Evolutionary conservation across 2,797 vertebrate genomes (phyloP).

Genomic region (Salarias fasciatus): DNA sequence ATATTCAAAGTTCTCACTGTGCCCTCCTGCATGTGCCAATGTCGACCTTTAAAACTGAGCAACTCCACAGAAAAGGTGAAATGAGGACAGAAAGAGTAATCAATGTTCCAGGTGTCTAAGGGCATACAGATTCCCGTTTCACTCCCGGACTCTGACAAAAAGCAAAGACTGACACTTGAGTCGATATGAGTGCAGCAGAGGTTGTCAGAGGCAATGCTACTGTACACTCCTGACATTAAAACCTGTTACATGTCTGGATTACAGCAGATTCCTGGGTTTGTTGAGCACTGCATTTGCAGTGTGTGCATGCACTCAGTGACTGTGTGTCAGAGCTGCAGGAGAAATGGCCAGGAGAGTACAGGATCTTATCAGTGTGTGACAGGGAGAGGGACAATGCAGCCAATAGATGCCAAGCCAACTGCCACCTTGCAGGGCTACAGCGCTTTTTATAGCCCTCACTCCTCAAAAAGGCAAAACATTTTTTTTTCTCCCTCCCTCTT

Average conservation of each 20-base stretch:
- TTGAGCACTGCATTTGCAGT: constrained; percentile 10
- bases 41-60: constrained; percentile 40
- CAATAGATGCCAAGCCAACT: constrained; percentile 78
- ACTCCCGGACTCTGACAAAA: constrained; percentile 23
- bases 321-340: constrained; percentile 54
- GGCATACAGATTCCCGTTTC: constrained; percentile 51
- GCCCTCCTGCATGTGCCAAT: constrained; percentile 15
- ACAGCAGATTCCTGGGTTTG: constrained; percentile 24
- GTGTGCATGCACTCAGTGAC: constrained; percentile 15
- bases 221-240: constrained; percentile 37
- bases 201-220: constrained; percentile 46
- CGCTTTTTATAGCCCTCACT: constrained; percentile 75
- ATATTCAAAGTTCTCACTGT: constrained; percentile 28
- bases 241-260: constrained; percentile 46
- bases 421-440: constrained; percentile 70
- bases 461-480: constrained; percentile 68
- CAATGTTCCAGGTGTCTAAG: constrained; percentile 51
- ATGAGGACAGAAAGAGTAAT: constrained; percentile 58
- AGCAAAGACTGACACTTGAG: constrained; percentile 37
- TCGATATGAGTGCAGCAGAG: constrained; percentile 44
- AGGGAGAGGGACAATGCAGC: constrained; percentile 76
- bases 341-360: constrained; percentile 52
- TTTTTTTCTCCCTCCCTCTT: constrained; percentile 42
- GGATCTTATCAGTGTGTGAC: constrained; percentile 77
- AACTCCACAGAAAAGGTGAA: constrained; percentile 46